phyloP scores from a whole-genome alignment of 2,797 vertebrate species.

The Syngnathus acus region DNA sequence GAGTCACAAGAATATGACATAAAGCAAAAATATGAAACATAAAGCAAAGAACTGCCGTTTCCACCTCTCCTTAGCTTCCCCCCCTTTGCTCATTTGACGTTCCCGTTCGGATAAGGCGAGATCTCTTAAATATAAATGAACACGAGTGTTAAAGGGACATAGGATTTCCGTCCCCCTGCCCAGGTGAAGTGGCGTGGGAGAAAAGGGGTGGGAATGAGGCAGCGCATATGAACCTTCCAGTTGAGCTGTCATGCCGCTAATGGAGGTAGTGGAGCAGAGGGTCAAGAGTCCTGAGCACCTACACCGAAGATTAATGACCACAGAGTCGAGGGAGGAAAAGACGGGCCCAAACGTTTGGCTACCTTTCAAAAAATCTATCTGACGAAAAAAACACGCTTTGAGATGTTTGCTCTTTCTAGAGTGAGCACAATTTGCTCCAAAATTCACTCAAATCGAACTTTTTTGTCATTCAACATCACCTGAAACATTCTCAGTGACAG shows the following conservation, averaged over 20 bases:
- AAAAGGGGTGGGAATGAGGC: constrained; percentile 50
- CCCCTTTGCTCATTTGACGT: not conserved
- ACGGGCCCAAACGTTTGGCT: constrained; percentile 37
- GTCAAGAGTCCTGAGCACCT: constrained; percentile 65
- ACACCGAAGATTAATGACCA: constrained; percentile 68
- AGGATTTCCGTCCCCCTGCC: constrained; percentile 23
- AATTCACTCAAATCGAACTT: not conserved
- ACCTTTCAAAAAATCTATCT: constrained; percentile 37
- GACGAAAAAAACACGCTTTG: constrained; percentile 27
- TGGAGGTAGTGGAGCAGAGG: constrained; percentile 64
- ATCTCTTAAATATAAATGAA: constrained; percentile 30
- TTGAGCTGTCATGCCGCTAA: constrained; percentile 63
- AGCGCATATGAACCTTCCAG: constrained; percentile 54
- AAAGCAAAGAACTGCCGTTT: not conserved
- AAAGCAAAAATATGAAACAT: not conserved
- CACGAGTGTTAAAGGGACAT: constrained; percentile 26
- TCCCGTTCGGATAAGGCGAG: not conserved
- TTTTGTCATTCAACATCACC: not conserved
- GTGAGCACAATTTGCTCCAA: constrained; percentile 14
- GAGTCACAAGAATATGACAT: no score
- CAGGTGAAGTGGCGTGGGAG: constrained; percentile 31
- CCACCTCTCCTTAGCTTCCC: not conserved
- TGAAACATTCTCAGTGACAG: constrained; percentile 23
- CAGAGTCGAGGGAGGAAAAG: constrained; percentile 45
- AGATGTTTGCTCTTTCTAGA: constrained; percentile 32